Percentiles rank a stretch among this genome's conserved stretches.
These are phyloP conservation scores for Mormyrus hasselquistii DNA, from an alignment of 2,797 vertebrate genomes.

Conservation along the genomic window DNA sequence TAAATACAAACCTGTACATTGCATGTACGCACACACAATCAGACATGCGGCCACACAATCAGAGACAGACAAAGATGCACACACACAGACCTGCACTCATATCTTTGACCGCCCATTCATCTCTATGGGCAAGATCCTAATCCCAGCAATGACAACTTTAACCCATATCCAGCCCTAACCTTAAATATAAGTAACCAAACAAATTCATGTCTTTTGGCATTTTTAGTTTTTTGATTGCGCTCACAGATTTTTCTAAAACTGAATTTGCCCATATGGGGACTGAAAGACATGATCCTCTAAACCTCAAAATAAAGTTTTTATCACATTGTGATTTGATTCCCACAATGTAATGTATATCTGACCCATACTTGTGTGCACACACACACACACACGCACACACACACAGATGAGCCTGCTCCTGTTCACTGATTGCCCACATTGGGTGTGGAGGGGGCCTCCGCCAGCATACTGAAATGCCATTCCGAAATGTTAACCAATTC, in stretches of 20 bases:
- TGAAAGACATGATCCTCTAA: neutral
- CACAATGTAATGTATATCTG: neutral
- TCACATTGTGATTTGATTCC: neutral
- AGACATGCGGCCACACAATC: neutral
- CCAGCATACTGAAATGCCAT: neutral
- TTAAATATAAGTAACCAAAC: neutral
- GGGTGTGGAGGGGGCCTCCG: neutral
- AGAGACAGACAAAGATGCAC: neutral
- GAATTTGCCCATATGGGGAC: neutral
- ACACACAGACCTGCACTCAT: neutral
- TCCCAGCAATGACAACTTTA: neutral
- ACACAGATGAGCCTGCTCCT: neutral
- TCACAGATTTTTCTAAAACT: neutral
- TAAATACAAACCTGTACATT: neutral
- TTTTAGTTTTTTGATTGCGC: neutral
- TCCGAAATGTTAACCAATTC: neutral
- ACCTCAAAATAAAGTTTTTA: neutral
- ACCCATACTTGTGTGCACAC: neutral
- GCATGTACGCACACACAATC: neutral
- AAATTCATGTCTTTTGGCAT: neutral
- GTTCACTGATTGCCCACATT: neutral
- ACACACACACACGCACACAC: neutral
- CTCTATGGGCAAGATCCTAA: no score
- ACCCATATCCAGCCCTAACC: neutral
- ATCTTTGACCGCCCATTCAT: neutral